Base-by-base conservation (phyloP, 1,140 invertebrate genomes). In the Saccostrea glomerata region DNA sequence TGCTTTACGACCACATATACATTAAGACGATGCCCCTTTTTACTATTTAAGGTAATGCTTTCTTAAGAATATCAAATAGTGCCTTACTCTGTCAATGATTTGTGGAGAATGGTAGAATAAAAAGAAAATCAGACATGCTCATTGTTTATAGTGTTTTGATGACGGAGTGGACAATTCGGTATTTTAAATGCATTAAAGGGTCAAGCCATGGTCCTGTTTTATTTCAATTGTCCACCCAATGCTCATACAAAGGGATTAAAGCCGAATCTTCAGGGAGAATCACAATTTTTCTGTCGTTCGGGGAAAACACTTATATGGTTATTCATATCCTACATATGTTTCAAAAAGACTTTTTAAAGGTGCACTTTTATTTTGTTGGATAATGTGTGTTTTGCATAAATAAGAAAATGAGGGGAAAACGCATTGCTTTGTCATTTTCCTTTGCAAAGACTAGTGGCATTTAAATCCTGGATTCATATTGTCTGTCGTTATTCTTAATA, bases 101-200 rank as follows among this genome's bases (percentile, higher is more conserved):
- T 36, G 30, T 77, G 23, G 70, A 77, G 70, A 36, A 30, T 23
- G 0, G 23, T 30, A 25, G 23, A 30, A 36, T 77, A 11, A 77
- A n/a, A 77, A 77, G 30, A 30, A 77, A 30, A 77, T 77, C 70
- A 15, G 70, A 36, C 11, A 11, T 77, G 70, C 25, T 15, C 2
- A 30, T 77, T 77, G 23, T 77, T 77, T 77, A 77, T 30, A 30
- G 25, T 77, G 70, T 77, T 77, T 77, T 77, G 70, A 77, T 77
- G 70, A 36, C 70, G 9, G 70, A 9, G 9, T 15, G 25, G 70
- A 77, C 30, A 77, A 77, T 77, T 77, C 25, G 13, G 25, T 15
- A 77, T 30, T 77, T 25, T 13, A 25, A 30, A 17, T 25, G 15
- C 70, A 77, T 77, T 77, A 63, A 4, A 20, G n/a, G 15, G 58